Evolutionary conservation across 1,140 invertebrate species (phyloP).

Genomic region (Forficula auricularia): DNA sequence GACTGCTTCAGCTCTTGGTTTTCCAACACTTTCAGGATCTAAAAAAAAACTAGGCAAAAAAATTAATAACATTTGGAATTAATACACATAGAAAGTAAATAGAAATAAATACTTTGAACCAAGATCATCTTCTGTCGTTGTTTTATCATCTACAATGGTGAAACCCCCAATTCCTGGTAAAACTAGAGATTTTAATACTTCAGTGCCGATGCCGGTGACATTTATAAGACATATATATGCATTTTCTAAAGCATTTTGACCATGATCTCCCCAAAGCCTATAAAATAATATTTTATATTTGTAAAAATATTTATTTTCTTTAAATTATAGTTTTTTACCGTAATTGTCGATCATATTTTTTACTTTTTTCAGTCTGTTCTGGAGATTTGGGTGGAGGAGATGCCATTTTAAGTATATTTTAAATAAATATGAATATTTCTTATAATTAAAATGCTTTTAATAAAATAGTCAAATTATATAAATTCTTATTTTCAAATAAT

Average conservation of each 20-base stretch:
- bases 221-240: conserved; percentile 88
- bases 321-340: conserved; percentile 32
- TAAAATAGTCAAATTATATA: too few relatives aligned
- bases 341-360: conserved; percentile 77
- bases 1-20: conserved; percentile 66
- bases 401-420: conserved; percentile 32
- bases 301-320: not conserved
- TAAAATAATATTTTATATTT: conserved; percentile 8
- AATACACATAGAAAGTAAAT: conserved; percentile 5
- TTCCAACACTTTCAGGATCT: conserved; percentile 56
- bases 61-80: conserved; percentile 1
- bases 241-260: conserved; percentile 70
- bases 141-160: conserved; percentile 83
- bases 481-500: too few relatives aligned
- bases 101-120: conserved; percentile 59
- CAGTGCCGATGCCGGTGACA: conserved; percentile 83
- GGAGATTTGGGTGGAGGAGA: conserved; percentile 62
- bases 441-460: too few relatives aligned
- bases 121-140: conserved; percentile 73
- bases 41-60: conserved; percentile 62
- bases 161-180: conserved; percentile 91
- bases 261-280: conserved; percentile 94
- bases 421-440: too few relatives aligned
- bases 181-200: conserved; percentile 85
- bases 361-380: conserved; percentile 56